Base-by-base conservation (phyloP, 2,888 invertebrate species). In the Lasioglossum oenotherae region DNA sequence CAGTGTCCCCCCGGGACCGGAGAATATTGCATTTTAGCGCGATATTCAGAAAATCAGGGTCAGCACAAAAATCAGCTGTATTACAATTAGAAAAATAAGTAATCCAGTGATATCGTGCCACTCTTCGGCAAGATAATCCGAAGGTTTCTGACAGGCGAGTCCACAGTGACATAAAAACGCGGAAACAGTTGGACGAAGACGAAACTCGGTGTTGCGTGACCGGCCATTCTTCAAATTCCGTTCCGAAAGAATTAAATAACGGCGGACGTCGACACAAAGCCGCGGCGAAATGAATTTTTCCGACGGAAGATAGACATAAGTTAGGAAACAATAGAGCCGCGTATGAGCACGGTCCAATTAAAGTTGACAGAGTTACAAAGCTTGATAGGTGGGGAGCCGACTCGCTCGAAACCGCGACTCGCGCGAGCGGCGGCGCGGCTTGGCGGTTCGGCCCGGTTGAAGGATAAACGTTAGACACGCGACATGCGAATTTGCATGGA, bases 381-480 rank as follows among this genome's bases (percentile, higher is more conserved):
- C 67, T 67, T 80, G 87, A 87, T 85, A 71, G 78, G 84, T 82
- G 69, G 69, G 69, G 69, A 49, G 27, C 57, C 38, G 77, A 80
- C 49, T 10, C 44, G 79, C 69, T 84, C 35, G 74, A 74, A 74
- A 19, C 60, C 81, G 78, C 57, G 31, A 19, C 16, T 46, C 31
- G 64, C 64, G 35, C 57, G 3, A n/a, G n/a, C n/a, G n/a, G n/a
- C n/a, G 35, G 3, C 35, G 77, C 53, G 27, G 35, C 67, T 35
- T 23, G 23, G 14, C 69, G 53, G 77, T 90, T 84, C 53, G 78
- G 74, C 64, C 41, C 71, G 41, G 72, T 76, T 90, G 90, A 91
- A 74, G 85, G 84, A 90, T 90, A 90, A 91, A 91, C 87, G 91
- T 87, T 88, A 87, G 87, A 81, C 90, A 90, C 91, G 90, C 90